Evolutionary conservation across 2,797 vertebrate species (phyloP).

Genomic region (Gymnodraco acuticeps): DNA sequence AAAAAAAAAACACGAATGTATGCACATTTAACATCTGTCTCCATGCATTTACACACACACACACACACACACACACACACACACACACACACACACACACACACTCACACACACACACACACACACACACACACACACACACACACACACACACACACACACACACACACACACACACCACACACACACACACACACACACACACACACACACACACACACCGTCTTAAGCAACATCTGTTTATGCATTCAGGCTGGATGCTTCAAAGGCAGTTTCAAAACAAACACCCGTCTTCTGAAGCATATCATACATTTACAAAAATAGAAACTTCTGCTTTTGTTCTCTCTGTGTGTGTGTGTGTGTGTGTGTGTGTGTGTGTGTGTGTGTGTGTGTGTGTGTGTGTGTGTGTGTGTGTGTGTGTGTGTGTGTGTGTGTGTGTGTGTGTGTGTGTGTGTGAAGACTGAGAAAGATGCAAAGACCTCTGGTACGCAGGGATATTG

Average conservation of each 20-base stretch:
- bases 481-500: too few species aligned
- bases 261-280: constrained; percentile 35
- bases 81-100: constrained; percentile 7
- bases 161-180: constrained; percentile 33
- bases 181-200: constrained; percentile 38
- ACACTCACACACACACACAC: constrained; percentile 38
- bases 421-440: neutral
- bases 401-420: neutral
- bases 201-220: constrained; percentile 22
- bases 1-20: neutral
- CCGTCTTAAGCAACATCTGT: constrained; percentile 60
- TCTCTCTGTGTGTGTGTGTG: neutral
- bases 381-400: neutral
- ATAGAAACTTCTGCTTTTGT: constrained; percentile 65
- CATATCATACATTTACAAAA: constrained; percentile 19
- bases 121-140: constrained; percentile 22
- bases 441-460: neutral
- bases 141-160: neutral
- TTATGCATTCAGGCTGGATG: constrained; percentile 54
- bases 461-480: too few species aligned
- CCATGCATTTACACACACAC: neutral
- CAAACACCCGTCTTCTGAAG: constrained; percentile 46
- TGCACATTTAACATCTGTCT: neutral
- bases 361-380: too few species aligned
- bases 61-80: neutral